phyloP scores from a whole-genome alignment of 2,797 vertebrate species.

The Coranthus polyacanthus region DNA sequence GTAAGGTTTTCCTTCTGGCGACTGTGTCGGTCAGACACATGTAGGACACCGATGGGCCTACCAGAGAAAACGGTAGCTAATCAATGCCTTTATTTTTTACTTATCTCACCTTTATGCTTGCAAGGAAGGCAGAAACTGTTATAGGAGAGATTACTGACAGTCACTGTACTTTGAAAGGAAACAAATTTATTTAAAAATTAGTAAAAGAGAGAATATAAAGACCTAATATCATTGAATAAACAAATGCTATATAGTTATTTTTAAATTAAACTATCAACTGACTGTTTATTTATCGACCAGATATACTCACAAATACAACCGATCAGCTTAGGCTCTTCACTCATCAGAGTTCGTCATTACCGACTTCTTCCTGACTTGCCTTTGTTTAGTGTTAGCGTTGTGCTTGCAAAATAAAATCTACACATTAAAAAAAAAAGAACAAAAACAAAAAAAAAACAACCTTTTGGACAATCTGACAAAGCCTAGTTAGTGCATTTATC shows the following conservation, averaged over 20 bases:
- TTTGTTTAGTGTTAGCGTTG: conserved; percentile 41
- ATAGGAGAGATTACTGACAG: conserved; percentile 17
- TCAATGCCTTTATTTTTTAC: conserved; percentile 57
- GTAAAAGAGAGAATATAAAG: conserved; percentile 20
- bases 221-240: conserved; percentile 21
- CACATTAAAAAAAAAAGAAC: neutral
- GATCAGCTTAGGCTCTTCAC: conserved; percentile 11
- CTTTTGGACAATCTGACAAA: conserved; percentile 25
- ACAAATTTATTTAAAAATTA: conserved; percentile 5
- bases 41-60: conserved; percentile 19
- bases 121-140: conserved; percentile 45
- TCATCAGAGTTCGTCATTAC: neutral
- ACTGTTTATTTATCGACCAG: conserved; percentile 23
- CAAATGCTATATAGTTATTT: conserved; percentile 30
- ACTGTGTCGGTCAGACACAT: neutral
- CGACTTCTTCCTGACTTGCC: conserved; percentile 30
- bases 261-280: conserved; percentile 13
- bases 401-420: conserved; percentile 38
- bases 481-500: conserved; percentile 24
- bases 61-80: conserved; percentile 25
- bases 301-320: conserved; percentile 2
- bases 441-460: neutral
- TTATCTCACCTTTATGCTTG: conserved; percentile 38
- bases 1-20: too few species aligned
- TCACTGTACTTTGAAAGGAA: conserved; percentile 25